Conservation (phyloP, 2,797 vertebrate species). For the Rhinophrynus dorsalis region DNA sequence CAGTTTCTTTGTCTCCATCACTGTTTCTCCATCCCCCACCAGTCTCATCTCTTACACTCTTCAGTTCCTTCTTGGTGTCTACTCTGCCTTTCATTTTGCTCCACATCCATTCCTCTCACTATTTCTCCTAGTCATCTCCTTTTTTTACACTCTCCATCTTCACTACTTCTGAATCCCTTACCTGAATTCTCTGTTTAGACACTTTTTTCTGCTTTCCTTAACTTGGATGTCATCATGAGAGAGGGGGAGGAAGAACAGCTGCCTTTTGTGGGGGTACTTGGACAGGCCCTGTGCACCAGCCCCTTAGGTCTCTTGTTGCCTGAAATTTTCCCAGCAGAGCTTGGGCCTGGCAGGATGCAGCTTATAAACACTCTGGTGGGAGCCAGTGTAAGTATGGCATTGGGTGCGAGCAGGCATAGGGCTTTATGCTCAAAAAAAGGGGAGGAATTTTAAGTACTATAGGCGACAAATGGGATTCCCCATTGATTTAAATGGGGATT, state of each 20-base stretch:
- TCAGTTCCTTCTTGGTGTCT: too few relatives aligned
- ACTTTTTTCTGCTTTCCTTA: slow-evolving; percentile 10
- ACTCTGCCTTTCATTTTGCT: not conserved
- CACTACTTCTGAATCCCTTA: not conserved
- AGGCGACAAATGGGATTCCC: too few relatives aligned
- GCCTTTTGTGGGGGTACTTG: not conserved
- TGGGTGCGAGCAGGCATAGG: not conserved
- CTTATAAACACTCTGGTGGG: slow-evolving; percentile 55
- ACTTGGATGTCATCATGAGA: slow-evolving; percentile 18
- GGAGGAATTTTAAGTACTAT: too few relatives aligned
- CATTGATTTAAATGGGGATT: too few relatives aligned
- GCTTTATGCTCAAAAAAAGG: too few relatives aligned
- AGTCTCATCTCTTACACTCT: not conserved
- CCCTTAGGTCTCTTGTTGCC: slow-evolving; percentile 44
- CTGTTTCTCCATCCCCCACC: not conserved
- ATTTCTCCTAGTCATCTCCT: not conserved
- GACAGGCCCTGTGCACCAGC: not conserved
- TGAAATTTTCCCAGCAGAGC: slow-evolving; percentile 36
- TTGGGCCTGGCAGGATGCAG: slow-evolving; percentile 50
- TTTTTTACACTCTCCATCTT: not conserved
- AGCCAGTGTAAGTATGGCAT: slow-evolving; percentile 52
- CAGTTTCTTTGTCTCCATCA: not conserved
- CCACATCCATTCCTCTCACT: not conserved
- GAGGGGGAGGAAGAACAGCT: slow-evolving; percentile 40
- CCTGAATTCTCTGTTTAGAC: not conserved